Base-by-base conservation (phyloP, 2,113 vertebrate species). In the Forbesichthys agassizii region DNA sequence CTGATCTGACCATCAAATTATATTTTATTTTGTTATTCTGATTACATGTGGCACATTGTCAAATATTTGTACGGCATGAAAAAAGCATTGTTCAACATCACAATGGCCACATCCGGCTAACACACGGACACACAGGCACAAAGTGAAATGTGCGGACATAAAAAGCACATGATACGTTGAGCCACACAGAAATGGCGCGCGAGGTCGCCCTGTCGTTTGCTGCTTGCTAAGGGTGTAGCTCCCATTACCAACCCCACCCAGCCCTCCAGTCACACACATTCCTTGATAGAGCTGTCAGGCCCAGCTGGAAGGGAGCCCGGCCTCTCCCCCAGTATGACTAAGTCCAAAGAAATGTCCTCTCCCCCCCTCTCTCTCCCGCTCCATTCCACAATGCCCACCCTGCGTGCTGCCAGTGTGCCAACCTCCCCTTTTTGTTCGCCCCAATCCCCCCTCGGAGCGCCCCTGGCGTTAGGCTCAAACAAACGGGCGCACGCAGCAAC, bases 231-330 rank as follows among this genome's bases (percentile, higher is more conserved):
- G 73, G 76, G 80, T 42, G 74, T n/a, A 75, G 72, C 74, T 68
- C 68, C 57, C 75, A 27, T 65, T 75, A 71, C 66, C 60, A 64
- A 83, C 92, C 91, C 91, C 90, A 91, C 91, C 92, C 92, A 84
- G 89, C 86, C 88, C 90, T 91, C 85, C 69, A 92, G 91, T 91
- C 90, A 88, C 82, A 91, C 84, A 84, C 90, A 94, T 94, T 94
- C 91, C 84, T 92, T 90, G 84, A 92, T 89, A 90, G 85, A 90
- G 82, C 91, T 48, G 78, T 84, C 85, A 88, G 85, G 88, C 92
- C 36, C 90, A 93, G 87, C 90, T 91, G 91, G 92, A 93, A 89
- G 69, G 63, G 69, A 75, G 93, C 93, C 93, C 86, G 83, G 89
- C 87, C 88, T 88, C 90, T 91, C 88, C 91, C 90, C 78, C 85